These are phyloP conservation scores for Caloenas nicobarica DNA, from an alignment of 2,113 vertebrate genomes.

Conservation along the genomic window DNA sequence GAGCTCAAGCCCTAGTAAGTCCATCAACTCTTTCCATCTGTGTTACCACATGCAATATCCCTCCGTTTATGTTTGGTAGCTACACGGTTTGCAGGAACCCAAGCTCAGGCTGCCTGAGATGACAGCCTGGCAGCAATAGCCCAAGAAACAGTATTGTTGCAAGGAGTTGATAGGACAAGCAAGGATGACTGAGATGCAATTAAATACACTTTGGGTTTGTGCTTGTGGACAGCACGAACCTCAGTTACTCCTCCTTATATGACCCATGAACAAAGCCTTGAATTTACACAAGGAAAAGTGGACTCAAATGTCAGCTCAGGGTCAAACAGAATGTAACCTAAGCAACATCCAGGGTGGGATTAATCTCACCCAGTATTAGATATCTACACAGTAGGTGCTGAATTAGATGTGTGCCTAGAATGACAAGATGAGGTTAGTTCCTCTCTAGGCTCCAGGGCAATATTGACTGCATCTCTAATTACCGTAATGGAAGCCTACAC, in stretches of 20 bases:
- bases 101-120: neutral
- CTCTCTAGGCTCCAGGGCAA: neutral
- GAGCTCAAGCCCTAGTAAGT: neutral
- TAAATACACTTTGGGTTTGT: neutral
- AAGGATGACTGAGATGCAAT: neutral
- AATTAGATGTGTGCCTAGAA: neutral
- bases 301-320: neutral
- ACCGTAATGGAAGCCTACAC: neutral
- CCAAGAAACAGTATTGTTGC: neutral
- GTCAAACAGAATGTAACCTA: neutral
- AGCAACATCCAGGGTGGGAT: neutral
- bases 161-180: neutral
- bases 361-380: neutral
- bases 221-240: neutral
- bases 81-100: neutral
- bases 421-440: neutral
- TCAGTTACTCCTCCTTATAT: neutral
- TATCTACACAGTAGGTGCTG: neutral
- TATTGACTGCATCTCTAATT: neutral
- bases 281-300: neutral
- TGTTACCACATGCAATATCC: neutral
- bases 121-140: neutral
- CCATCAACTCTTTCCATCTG: neutral
- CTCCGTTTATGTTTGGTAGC: rapidly evolving
- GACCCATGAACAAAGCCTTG: neutral